Percentiles rank a stretch among this genome's conserved stretches.
These are phyloP conservation scores for Carassius carassius DNA, from an alignment of 2,113 vertebrate genomes.

Conservation along the genomic window DNA sequence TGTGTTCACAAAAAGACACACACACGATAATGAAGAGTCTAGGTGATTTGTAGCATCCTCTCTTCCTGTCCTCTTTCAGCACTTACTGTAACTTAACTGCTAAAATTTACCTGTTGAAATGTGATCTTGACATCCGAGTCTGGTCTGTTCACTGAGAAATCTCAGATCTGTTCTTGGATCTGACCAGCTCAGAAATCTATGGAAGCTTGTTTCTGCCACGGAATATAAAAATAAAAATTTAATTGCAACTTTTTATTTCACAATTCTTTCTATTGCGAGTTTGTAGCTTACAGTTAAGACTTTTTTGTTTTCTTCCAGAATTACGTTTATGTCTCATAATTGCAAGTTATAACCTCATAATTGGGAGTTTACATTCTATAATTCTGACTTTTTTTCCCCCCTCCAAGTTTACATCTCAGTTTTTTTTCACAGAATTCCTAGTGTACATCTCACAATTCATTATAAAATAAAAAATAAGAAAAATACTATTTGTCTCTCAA, in stretches of 20 bases:
- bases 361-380: too few species aligned
- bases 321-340: too few species aligned
- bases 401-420: too few species aligned
- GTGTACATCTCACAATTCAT: too few species aligned
- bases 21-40: not conserved
- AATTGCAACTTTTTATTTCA: not conserved
- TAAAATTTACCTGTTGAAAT: constrained; percentile 25
- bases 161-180: not conserved
- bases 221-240: not conserved
- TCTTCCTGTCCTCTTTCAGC: constrained; percentile 13
- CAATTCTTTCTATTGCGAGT: not conserved
- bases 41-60: constrained; percentile 14
- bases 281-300: too few species aligned
- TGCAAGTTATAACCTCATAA: too few species aligned
- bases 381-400: too few species aligned
- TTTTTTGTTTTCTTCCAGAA: too few species aligned
- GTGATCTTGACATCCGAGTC: not conserved
- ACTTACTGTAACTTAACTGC: constrained; percentile 1
- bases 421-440: too few species aligned
- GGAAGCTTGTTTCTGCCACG: not conserved
- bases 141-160: not conserved
- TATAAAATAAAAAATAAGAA: too few species aligned
- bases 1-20: constrained; percentile 13
- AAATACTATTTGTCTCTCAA: too few species aligned
- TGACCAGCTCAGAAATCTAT: not conserved